A percentile compares a stretch with the other conserved stretches of the same genome.
phyloP scores from a whole-genome alignment of 2,888 invertebrate genomes.

The Chaetoderma sp. region DNA sequence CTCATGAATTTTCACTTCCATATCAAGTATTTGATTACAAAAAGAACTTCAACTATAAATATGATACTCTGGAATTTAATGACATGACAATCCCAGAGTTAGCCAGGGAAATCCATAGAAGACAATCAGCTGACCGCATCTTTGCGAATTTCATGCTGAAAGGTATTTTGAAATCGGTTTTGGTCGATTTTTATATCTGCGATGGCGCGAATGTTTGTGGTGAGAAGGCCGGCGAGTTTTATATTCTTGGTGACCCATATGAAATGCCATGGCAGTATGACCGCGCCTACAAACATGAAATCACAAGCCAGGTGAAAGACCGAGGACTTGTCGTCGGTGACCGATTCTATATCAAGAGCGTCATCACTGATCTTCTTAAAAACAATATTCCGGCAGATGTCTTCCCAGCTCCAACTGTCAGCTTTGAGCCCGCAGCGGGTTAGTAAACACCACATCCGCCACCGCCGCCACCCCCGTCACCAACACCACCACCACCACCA shows the following conservation, averaged over 20 bases:
- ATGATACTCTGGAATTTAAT: constrained; percentile 24
- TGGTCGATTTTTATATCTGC: constrained; percentile 20
- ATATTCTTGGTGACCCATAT: constrained; percentile 33
- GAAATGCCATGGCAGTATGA: constrained; percentile 38
- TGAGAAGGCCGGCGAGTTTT: constrained; percentile 29
- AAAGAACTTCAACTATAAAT: constrained; percentile 21
- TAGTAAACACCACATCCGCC: too few species aligned
- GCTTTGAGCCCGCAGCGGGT: neutral
- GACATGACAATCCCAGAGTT: constrained; percentile 22
- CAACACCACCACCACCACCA: too few species aligned
- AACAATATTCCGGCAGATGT: neutral
- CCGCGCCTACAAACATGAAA: constrained; percentile 36
- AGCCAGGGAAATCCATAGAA: constrained; percentile 18
- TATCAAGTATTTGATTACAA: constrained; percentile 32
- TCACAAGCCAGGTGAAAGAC: constrained; percentile 27
- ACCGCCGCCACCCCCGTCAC: too few species aligned
- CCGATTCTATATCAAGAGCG: constrained; percentile 18
- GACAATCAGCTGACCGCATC: constrained; percentile 6
- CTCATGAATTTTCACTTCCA: constrained; percentile 35
- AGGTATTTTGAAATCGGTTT: constrained; percentile 18
- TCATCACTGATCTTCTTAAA: constrained; percentile 21
- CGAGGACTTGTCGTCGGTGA: constrained; percentile 29
- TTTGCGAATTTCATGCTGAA: constrained; percentile 20
- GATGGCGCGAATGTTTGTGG: neutral
- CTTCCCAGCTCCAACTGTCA: constrained; percentile 8